phyloP scores from a whole-genome alignment of 37 sponge, comb jelly and placozoan genomes.

The Amphimedon queenslandica region DNA sequence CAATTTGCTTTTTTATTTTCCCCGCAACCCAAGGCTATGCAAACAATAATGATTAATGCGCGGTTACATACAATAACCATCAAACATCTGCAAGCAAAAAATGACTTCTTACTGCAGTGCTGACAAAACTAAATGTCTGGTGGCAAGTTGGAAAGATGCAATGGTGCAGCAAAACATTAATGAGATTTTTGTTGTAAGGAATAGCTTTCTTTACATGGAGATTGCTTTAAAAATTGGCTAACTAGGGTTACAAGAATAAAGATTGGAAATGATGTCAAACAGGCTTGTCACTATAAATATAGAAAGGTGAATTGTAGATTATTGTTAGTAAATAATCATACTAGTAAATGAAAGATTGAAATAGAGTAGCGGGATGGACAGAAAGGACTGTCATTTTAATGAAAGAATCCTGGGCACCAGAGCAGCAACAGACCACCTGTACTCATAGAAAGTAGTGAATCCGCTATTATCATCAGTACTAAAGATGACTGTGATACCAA shows the following conservation, averaged over 20 bases:
- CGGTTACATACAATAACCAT: too few relatives aligned
- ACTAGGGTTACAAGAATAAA: not conserved
- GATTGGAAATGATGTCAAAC: slow-evolving; percentile 10
- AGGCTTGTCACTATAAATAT: slow-evolving; percentile 2
- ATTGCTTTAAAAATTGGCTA: not conserved
- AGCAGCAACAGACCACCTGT: not conserved
- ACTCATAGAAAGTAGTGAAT: not conserved
- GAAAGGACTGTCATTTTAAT: not conserved
- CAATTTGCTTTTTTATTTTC: too few relatives aligned
- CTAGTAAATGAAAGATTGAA: not conserved
- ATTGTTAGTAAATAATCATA: not conserved
- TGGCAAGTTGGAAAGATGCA: not conserved
- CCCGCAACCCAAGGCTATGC: too few relatives aligned
- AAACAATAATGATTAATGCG: too few relatives aligned
- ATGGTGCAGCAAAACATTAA: not conserved
- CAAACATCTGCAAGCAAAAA: too few relatives aligned
- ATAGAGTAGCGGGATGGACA: slow-evolving; percentile 1
- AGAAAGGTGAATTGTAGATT: not conserved
- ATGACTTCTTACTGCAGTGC: not conserved
- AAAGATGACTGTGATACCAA: not conserved
- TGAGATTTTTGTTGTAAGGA: not conserved
- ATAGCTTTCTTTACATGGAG: not conserved
- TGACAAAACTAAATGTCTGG: not conserved
- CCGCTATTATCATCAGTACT: not conserved
- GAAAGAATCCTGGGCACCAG: slow-evolving; percentile 11